A percentile compares a stretch with the other conserved stretches of the same genome.
Conservation (phyloP, 1,140 invertebrate genomes). For the Trachelipus rathkii region DNA sequence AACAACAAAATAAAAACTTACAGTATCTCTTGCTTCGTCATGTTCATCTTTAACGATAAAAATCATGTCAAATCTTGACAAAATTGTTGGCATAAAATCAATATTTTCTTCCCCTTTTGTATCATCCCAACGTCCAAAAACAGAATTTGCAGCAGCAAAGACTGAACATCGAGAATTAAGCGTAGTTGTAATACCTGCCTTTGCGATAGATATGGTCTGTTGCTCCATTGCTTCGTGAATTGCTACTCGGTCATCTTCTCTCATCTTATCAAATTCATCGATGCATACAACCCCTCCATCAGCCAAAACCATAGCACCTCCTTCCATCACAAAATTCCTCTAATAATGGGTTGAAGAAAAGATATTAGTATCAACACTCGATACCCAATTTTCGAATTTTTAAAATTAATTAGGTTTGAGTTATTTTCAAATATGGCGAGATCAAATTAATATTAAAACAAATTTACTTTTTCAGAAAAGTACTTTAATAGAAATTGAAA, state of each 20-base stretch:
- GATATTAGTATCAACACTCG: conserved; percentile 3
- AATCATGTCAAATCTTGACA: conserved; percentile 99
- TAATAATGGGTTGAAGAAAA: conserved; percentile 52
- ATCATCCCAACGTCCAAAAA: conserved; percentile 98
- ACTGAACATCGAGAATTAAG: conserved; percentile 97
- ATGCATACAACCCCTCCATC: conserved; percentile 99
- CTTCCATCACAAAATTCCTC: conserved; percentile 98
- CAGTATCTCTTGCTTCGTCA: conserved; percentile 79
- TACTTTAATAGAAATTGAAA: no score
- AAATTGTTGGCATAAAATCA: conserved; percentile 99
- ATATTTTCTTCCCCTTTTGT: conserved; percentile 98
- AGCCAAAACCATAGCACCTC: conserved; percentile 98
- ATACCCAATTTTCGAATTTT: background rate
- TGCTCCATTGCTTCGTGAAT: conserved; percentile 99
- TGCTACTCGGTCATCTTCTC: conserved; percentile 96
- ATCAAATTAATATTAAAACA: no score
- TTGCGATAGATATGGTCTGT: conserved; percentile 99
- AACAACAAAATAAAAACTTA: conserved; percentile 50
- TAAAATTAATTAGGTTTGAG: no score
- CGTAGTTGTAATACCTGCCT: conserved; percentile 98
- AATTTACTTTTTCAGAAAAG: no score
- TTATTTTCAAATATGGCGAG: no score
- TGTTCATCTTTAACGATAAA: conserved; percentile 99
- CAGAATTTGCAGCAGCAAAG: conserved; percentile 95
- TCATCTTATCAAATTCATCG: conserved; percentile 99